Evolutionary conservation across 2,888 invertebrate genomes (phyloP), one percentile per base, ranked within the genome.

Genomic region (Acholoe squamosa): DNA sequence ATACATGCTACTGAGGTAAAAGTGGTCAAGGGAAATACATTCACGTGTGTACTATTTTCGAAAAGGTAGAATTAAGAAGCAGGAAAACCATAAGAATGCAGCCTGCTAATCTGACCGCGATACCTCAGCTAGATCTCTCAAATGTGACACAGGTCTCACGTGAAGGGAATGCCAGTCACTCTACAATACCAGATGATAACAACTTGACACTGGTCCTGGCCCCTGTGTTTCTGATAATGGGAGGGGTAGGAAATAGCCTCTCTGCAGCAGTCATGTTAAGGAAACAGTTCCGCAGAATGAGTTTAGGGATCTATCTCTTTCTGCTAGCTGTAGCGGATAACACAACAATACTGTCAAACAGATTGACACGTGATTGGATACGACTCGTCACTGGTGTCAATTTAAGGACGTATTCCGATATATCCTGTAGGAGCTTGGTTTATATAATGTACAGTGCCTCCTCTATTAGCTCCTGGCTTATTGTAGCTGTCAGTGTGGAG

Each of bases 201-300:
- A 71, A 71, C 14, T 28, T 71, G 28, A 71, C 71, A 3, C 71
- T 71, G 14, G 28, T 71, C 25, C 71, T 71, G 25, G 31, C 71
- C 31, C 71, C 71, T 3, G 71, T 71, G 71, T 25, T 71, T 28
- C 71, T 71, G 28, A 3, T 71, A 28, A 28, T 71, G 7, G 71
- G 71, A 0, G 31, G 25, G 14, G 25, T 71, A n/a, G 71, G 71
- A n/a, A 71, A 71, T 28, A 71, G 71, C 25, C 71, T 71, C 28
- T n/a, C 71, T 28, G 71, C n/a, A 71, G 71, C 71, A n/a, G 71
- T 71, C n/a, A 71, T 71, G 71, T 25, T 71, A 7, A 71, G 71
- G 14, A 71, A 28, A 28, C 71, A 71, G 31, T 71, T 71, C 71
- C 25, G 71, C n/a, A 71, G 25, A 16, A 71, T 28, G 28, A 71